Percentiles rank a stretch among this genome's conserved stretches.
phyloP scores from a whole-genome alignment of 2,797 vertebrate species.

The Leptodactylus fallax region DNA sequence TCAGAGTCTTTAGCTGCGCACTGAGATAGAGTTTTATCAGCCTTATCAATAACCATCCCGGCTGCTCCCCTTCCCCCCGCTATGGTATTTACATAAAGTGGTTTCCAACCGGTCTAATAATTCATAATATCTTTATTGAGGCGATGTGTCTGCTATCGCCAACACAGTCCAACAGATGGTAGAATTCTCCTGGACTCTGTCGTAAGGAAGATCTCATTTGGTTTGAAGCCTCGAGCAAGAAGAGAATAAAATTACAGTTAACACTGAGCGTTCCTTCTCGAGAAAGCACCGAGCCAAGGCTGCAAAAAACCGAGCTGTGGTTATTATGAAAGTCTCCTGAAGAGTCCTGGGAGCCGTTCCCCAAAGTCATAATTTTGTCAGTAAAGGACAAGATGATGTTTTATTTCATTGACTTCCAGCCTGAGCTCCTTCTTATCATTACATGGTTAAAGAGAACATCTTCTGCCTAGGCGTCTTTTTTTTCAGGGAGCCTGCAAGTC shows the following conservation, averaged over 20 bases:
- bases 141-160: slow-evolving; percentile 40
- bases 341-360: neutral
- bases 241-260: neutral
- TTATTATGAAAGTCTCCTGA: neutral
- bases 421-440: neutral
- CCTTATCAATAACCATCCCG: neutral
- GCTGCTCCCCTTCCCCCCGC: neutral
- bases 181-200: slow-evolving; percentile 60
- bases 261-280: neutral
- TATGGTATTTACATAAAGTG: neutral
- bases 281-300: neutral
- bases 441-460: neutral
- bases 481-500: too few relatives aligned
- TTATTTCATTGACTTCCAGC: neutral
- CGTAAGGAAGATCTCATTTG: slow-evolving; percentile 25
- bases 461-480: neutral
- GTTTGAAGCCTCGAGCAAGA: slow-evolving; percentile 53
- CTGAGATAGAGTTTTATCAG: neutral
- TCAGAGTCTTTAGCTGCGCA: neutral
- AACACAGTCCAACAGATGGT: slow-evolving; percentile 62
- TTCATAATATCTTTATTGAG: slow-evolving; percentile 56
- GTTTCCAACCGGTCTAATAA: slow-evolving; percentile 49
- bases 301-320: neutral
- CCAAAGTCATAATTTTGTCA: neutral
- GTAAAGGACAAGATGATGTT: neutral